Evolutionary conservation across 2,797 vertebrate species (phyloP), one percentile per base, ranked within the genome.

Genomic region (Tenualosa ilisha): DNA sequence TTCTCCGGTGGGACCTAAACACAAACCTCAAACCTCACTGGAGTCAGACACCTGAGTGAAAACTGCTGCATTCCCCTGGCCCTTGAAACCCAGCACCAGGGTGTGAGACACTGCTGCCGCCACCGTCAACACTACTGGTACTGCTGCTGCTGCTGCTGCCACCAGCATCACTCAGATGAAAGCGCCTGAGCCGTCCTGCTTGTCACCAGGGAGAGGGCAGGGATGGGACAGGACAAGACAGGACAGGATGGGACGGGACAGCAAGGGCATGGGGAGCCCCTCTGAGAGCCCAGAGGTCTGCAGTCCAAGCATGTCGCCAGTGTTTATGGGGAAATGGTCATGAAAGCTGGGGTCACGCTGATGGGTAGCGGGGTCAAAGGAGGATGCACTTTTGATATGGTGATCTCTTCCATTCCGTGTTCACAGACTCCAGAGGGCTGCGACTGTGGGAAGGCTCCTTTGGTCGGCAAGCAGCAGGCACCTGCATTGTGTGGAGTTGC

Each of bases 361-460:
- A 43, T 43, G 72, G 72, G 17, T 46, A 22, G 72, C 50, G 17
- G 20, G 72, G 72, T 79, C 37, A 79, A 40, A 40, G 72, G 72
- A 79, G 72, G 72, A 79, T 79, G 72, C 72, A 79, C 72, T 79
- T 79, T 79, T 79, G 72, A 79, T 79, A 79, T 79, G 72, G 72
- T 79, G 72, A 79, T 79, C 37, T 43, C 6, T 40, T 75, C 37
- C 72, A 46, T 43, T 40, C 6, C 13, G 26, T 43, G 2, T 46
- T 46, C 40, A 43, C 72, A 79, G 15, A 46, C 40, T 15, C 37
- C 40, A 17, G 31, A 40, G 68, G 65, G 68, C 17, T 79, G 72
- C 4, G 6, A 22, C 72, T 79, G 72, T 79, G 72, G 72, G 72
- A 79, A 79, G 72, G 26, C 15, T 79, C 72, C 40, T 20, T n/a